phyloP scores from a whole-genome alignment of 2,113 vertebrate genomes.

The Phoxinus phoxinus region DNA sequence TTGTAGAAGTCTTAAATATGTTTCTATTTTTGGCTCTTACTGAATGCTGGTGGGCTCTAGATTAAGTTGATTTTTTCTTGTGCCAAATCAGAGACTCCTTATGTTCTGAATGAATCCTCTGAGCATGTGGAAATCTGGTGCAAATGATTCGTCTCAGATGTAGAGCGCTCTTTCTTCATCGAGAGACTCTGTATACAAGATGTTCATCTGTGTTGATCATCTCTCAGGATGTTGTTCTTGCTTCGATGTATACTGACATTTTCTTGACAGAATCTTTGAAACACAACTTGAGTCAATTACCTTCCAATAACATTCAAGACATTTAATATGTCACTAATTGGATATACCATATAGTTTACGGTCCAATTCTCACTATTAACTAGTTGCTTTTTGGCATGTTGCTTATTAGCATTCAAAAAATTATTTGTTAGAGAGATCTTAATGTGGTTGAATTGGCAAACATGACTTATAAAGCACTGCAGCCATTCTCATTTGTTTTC shows the following conservation, averaged over 20 bases:
- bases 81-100: conserved; percentile 14
- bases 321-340: not conserved
- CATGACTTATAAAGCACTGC: conserved; percentile 14
- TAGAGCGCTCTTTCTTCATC: not conserved
- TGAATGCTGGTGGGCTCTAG: not conserved
- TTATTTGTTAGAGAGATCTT: too few species aligned
- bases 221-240: conserved; percentile 11
- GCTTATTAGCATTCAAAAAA: too few species aligned
- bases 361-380: too few species aligned
- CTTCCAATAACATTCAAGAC: not conserved
- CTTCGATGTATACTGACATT: conserved; percentile 21
- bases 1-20: too few species aligned
- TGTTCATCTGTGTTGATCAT: conserved; percentile 18
- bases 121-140: conserved; percentile 35
- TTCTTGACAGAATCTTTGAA: not conserved
- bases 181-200: conserved; percentile 26
- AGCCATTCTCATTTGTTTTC: conserved; percentile 31
- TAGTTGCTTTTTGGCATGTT: too few species aligned
- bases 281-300: not conserved
- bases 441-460: not conserved
- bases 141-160: conserved; percentile 43
- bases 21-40: not conserved
- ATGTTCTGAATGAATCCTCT: conserved; percentile 31
- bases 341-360: not conserved
- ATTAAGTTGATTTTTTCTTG: conserved; percentile 25